A percentile compares a stretch with the other conserved stretches of the same genome.
Evolutionary conservation across 1,140 invertebrate genomes (phyloP).

Genomic region (Drosophila bipectinata): DNA sequence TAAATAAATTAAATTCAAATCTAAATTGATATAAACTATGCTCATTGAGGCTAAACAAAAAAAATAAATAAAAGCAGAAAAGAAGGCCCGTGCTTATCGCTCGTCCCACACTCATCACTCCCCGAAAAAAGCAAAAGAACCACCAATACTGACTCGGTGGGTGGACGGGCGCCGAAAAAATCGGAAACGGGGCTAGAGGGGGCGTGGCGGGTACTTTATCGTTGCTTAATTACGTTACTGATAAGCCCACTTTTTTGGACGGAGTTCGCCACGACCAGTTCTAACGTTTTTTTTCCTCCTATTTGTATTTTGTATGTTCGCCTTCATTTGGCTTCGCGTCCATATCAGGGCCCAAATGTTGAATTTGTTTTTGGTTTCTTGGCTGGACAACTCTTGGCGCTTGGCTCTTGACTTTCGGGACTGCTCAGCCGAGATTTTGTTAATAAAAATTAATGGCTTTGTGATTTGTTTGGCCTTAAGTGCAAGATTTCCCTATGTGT

Average conservation of each 20-base stretch:
- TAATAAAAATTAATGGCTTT: constrained; percentile 80
- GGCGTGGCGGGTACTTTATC: constrained; percentile 66
- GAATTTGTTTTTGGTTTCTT: constrained; percentile 19
- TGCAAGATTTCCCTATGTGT: constrained; percentile 50
- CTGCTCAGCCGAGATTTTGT: constrained; percentile 70
- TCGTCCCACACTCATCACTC: constrained; percentile 4
- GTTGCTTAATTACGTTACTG: constrained; percentile 79
- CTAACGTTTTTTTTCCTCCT: constrained; percentile 16
- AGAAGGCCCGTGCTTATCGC: constrained; percentile 64
- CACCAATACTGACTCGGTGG: constrained; percentile 3
- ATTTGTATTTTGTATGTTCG: neutral
- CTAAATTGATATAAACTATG: constrained; percentile 75
- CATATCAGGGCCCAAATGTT: constrained; percentile 50
- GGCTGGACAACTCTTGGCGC: constrained; percentile 39
- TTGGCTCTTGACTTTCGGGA: constrained; percentile 37
- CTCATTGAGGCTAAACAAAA: constrained; percentile 39
- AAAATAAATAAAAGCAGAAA: constrained; percentile 20
- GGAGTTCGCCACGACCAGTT: constrained; percentile 21
- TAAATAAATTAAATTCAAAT: constrained; percentile 83
- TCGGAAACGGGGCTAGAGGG: constrained; percentile 21
- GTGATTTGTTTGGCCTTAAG: constrained; percentile 74
- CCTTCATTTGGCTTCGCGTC: constrained; percentile 32
- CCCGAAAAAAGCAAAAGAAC: constrained; percentile 9
- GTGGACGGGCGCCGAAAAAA: constrained; percentile 39
- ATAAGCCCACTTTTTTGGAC: constrained; percentile 65